These are phyloP conservation scores for Samia ricini DNA, from an alignment of 1,140 invertebrate genomes.

Conservation along the genomic window DNA sequence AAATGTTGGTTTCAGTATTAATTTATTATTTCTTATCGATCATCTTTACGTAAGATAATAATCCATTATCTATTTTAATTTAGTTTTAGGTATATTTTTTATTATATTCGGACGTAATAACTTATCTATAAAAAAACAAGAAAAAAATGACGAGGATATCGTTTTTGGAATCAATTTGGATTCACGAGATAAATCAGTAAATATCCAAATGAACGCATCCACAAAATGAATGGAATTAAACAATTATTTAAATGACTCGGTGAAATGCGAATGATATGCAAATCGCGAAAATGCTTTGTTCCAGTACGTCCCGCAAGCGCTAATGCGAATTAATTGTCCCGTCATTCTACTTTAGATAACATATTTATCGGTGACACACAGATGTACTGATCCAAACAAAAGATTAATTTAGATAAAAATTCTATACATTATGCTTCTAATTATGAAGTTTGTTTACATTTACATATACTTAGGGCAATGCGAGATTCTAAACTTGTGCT, in stretches of 20 bases:
- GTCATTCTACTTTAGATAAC: conserved; percentile 3
- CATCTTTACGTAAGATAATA: too few species aligned
- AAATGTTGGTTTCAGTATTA: too few species aligned
- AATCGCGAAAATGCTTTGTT: conserved; percentile 35
- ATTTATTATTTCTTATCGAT: too few species aligned
- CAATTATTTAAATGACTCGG: conserved; percentile 56
- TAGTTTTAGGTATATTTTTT: too few species aligned
- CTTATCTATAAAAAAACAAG: too few species aligned
- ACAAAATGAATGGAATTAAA: conserved; percentile 49
- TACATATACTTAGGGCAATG: too few species aligned
- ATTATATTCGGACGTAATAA: too few species aligned
- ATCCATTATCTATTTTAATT: too few species aligned
- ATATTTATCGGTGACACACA: conserved; percentile 2
- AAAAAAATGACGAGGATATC: background rate
- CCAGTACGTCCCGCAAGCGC: conserved; percentile 23
- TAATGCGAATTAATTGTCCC: conserved; percentile 38
- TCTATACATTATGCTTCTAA: background rate
- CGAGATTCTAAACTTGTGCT: too few species aligned
- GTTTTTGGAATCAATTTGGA: background rate
- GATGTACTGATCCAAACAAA: background rate
- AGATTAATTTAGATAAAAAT: background rate
- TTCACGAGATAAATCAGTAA: conserved; percentile 29
- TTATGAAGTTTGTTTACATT: background rate
- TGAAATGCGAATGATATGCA: conserved; percentile 56
- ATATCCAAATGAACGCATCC: conserved; percentile 26